A percentile compares a stretch with the other conserved stretches of the same genome.
Conservation (phyloP, 2,888 invertebrate genomes). For the Pachydiplax longipennis region DNA sequence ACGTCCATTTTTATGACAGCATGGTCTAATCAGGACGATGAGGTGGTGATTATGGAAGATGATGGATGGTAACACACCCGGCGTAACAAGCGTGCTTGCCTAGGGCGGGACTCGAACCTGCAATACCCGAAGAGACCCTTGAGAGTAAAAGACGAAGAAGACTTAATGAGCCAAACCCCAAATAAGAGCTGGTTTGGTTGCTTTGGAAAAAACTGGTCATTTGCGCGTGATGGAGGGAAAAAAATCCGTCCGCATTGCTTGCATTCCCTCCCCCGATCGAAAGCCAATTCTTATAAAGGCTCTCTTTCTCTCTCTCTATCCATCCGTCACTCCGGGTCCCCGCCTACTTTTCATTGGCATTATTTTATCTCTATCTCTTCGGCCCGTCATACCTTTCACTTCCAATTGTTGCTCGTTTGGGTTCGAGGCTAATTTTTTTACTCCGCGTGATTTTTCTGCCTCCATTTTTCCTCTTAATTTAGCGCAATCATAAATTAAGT, state of each 20-base stretch:
- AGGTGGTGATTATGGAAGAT: slow-evolving; percentile 25
- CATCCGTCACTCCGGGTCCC: neutral
- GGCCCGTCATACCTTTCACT: neutral
- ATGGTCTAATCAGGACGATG: slow-evolving; percentile 37
- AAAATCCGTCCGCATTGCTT: neutral
- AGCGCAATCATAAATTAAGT: neutral
- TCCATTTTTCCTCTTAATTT: neutral
- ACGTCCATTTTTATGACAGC: slow-evolving; percentile 36
- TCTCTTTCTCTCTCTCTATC: neutral
- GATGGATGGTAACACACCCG: slow-evolving; percentile 10
- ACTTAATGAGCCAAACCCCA: neutral
- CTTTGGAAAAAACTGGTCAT: slow-evolving; percentile 14
- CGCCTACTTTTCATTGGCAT: neutral
- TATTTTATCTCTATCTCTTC: neutral
- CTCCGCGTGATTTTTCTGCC: neutral
- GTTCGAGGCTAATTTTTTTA: neutral
- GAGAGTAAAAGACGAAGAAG: neutral
- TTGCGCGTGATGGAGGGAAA: neutral
- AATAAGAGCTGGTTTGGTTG: neutral
- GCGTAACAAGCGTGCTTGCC: slow-evolving; percentile 35
- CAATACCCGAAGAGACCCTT: neutral
- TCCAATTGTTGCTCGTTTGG: neutral
- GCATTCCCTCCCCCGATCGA: neutral
- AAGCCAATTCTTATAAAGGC: slow-evolving; percentile 11
- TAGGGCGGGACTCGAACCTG: slow-evolving; percentile 35